Base-by-base conservation (phyloP, 2,797 vertebrate species). In the Onychomys torridus region DNA sequence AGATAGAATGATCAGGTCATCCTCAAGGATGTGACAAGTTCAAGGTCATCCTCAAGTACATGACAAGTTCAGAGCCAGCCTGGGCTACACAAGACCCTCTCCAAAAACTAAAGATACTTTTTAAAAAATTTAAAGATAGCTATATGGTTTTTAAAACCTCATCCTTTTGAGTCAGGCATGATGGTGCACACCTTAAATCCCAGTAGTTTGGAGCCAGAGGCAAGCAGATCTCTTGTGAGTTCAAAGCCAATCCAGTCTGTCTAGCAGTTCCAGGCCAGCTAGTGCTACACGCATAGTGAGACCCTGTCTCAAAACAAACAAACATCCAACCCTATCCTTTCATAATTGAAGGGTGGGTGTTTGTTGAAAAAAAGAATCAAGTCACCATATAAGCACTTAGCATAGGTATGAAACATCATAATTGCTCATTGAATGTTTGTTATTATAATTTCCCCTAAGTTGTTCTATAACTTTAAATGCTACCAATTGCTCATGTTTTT, bases 401-500 rank as follows among this genome's bases (percentile, higher is more conserved):
- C 43, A 75, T 25, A 94, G 23, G 61, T 57, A 91, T 75, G 46
- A 13, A 79, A 93, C 16, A 88, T 55, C 49, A 8, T 46, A 78
- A 86, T 55, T 91, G 34, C 10, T 89, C 67, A 11, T 76, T 87
- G 73, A 71, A 75, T 77, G 61, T 75, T 95, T 81, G 49, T 55
- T 61, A n/a, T 40, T 61, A 32, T 55, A 55, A 29, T 87, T 87
- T 76, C 23, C 17, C 34, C 91, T 86, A n/a, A 65, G 73, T 32
- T 69, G 67, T 69, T 37, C 10, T n/a, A 76, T 5, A 94, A 40
- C 13, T 71, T n/a, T 67, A 83, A 94, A 43, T 49, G 27, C 27
- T 81, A 34, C 6, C n/a, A 69, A 84, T 32, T 81, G 92, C 29
- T 92, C 25, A 85, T 92, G 49, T 14, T 95, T 93, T 93, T 92